phyloP scores from a whole-genome alignment of 2,797 vertebrate genomes.

The Acrossocheilus fasciatus region DNA sequence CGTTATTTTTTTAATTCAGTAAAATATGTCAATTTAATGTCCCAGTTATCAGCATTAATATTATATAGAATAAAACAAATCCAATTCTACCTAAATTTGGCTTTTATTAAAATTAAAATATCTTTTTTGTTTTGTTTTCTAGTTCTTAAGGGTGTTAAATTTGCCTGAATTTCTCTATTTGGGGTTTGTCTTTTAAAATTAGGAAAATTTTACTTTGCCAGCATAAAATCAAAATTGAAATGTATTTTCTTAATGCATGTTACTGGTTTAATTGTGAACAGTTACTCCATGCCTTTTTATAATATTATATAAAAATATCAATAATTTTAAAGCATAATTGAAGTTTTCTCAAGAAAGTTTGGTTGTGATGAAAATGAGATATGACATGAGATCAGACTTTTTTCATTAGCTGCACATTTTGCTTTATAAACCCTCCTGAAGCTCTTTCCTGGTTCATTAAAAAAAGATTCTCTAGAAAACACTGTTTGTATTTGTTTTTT shows the following conservation, averaged over 20 bases:
- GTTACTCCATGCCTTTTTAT: neutral
- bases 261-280: neutral
- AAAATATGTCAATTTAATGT: neutral
- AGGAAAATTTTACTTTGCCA: neutral
- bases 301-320: neutral
- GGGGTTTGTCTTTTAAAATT: neutral
- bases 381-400: neutral
- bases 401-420: neutral
- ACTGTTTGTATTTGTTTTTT: neutral
- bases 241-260: neutral
- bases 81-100: neutral
- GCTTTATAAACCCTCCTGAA: neutral
- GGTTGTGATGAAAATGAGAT: neutral
- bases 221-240: neutral
- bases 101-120: neutral
- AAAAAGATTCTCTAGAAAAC: neutral
- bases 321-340: neutral
- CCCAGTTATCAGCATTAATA: neutral
- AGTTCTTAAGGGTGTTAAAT: neutral
- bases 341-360: neutral
- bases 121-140: neutral
- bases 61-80: neutral
- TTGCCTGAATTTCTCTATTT: conserved; percentile 5
- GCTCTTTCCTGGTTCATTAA: neutral
- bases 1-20: neutral